Evolutionary conservation across 2,113 vertebrate genomes (phyloP).

Genomic region (Cervus canadensis): DNA sequence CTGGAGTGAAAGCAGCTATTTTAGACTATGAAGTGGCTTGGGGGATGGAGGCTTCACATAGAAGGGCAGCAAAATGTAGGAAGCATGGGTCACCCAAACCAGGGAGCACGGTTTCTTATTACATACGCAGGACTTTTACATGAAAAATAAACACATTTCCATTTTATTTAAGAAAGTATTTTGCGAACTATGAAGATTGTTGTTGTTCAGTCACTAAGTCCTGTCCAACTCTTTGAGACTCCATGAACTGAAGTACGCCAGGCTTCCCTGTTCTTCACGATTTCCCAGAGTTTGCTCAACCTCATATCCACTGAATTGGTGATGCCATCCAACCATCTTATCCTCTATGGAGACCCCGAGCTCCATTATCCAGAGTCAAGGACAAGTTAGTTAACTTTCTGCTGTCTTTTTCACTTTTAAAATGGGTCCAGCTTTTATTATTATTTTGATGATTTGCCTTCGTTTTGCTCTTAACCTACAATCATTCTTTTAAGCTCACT

Average conservation of each 20-base stretch:
- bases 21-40: no score
- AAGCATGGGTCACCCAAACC: not conserved
- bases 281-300: not conserved
- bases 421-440: not conserved
- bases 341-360: not conserved
- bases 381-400: not conserved
- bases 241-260: not conserved
- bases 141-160: not conserved
- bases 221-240: not conserved
- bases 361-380: not conserved
- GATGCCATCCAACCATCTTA: not conserved
- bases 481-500: not conserved
- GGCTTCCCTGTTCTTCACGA: not conserved
- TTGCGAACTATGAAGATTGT: not conserved
- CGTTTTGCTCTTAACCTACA: not conserved
- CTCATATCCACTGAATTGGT: not conserved
- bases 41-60: not conserved
- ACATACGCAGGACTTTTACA: not conserved
- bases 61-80: not conserved
- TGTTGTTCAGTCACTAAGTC: not conserved
- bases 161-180: not conserved
- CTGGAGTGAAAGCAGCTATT: not conserved
- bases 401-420: not conserved
- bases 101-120: fast-evolving
- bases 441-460: not conserved